These are phyloP conservation scores for Apantesis nais DNA, from an alignment of 2,888 invertebrate species.

Conservation along the genomic window DNA sequence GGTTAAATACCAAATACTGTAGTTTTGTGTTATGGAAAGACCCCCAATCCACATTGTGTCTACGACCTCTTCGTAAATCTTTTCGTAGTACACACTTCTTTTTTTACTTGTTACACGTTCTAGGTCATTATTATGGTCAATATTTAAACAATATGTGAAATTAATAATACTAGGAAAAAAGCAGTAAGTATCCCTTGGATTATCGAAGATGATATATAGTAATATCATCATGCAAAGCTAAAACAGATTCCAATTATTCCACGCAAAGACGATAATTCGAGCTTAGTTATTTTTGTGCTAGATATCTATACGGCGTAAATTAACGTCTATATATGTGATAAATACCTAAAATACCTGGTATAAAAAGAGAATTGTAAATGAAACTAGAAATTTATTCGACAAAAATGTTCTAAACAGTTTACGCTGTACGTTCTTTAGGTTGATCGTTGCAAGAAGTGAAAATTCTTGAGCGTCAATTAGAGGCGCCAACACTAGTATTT, in stretches of 20 bases:
- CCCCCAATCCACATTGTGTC: not conserved
- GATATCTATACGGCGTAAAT: not conserved
- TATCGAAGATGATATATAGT: not conserved
- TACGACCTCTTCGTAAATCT: not conserved
- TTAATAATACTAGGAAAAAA: not conserved
- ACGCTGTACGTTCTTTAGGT: slow-evolving; percentile 19
- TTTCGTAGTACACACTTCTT: not conserved
- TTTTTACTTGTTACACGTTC: not conserved
- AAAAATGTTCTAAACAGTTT: slow-evolving; percentile 6
- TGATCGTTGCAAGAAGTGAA: slow-evolving; percentile 35
- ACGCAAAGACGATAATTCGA: not conserved
- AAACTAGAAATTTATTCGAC: slow-evolving; percentile 25
- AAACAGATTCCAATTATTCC: not conserved
- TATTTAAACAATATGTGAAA: too few relatives aligned
- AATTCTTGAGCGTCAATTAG: slow-evolving; percentile 46
- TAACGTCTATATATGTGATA: not conserved
- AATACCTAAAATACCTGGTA: slow-evolving; percentile 20
- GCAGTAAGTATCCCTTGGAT: not conserved
- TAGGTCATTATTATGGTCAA: not conserved
- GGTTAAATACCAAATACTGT: not conserved
- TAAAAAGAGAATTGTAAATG: slow-evolving; percentile 12
- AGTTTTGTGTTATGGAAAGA: not conserved
- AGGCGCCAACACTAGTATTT: slow-evolving; percentile 54
- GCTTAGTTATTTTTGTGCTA: not conserved
- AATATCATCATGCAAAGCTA: not conserved